These are phyloP conservation scores for Myopa testacea DNA, from an alignment of 2,888 invertebrate species.

Conservation along the genomic window DNA sequence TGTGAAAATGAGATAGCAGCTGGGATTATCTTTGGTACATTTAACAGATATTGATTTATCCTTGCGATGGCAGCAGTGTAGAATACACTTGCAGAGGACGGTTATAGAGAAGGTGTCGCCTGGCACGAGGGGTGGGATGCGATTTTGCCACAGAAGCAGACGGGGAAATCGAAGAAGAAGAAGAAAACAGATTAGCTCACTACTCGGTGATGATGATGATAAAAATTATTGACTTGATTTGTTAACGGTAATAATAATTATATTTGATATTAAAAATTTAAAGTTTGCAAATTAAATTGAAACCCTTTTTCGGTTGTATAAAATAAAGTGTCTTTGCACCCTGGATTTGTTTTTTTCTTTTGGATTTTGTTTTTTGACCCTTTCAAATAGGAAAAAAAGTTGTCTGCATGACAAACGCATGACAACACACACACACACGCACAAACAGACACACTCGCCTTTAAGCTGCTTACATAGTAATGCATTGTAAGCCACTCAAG, in stretches of 20 bases:
- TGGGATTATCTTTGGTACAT: constrained; percentile 58
- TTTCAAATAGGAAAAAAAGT: background rate
- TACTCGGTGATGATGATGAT: background rate
- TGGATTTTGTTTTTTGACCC: background rate
- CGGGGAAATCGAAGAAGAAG: background rate
- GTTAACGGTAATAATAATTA: background rate
- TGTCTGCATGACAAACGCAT: constrained; percentile 15
- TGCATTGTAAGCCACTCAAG: constrained; percentile 30
- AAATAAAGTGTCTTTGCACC: too few relatives aligned
- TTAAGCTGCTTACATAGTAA: constrained; percentile 26
- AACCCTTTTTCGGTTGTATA: too few relatives aligned
- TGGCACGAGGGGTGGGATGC: background rate
- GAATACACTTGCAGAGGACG: background rate
- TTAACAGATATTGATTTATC: constrained; percentile 39
- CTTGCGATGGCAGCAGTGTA: background rate
- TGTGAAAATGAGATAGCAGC: constrained; percentile 57
- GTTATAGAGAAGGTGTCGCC: background rate
- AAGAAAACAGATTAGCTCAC: background rate
- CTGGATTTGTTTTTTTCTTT: background rate
- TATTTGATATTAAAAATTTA: background rate
- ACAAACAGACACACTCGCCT: background rate
- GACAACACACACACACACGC: background rate
- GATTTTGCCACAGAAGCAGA: background rate
- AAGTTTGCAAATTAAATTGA: too few relatives aligned
- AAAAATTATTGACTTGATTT: too few relatives aligned